Conservation (phyloP, 2,888 invertebrate genomes). For the Odontomyia ornata region DNA sequence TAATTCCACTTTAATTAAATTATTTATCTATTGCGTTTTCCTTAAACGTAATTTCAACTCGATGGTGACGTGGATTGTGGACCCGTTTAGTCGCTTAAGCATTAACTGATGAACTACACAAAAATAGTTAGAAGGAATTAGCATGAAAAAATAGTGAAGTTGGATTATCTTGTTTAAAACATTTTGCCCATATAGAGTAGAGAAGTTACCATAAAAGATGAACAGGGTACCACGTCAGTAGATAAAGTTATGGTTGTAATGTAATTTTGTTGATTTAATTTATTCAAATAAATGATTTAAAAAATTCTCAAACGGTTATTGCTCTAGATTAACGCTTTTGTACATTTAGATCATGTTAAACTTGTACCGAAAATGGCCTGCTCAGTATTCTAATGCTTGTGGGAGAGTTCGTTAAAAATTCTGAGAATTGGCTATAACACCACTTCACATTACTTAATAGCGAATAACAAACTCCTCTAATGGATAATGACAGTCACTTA, state of each 20-base stretch:
- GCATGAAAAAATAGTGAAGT: conserved; percentile 25
- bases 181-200: neutral
- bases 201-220: conserved; percentile 8
- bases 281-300: conserved; percentile 23
- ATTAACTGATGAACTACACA: neutral
- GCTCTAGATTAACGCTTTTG: neutral
- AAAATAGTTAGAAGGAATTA: neutral
- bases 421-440: too few species aligned
- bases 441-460: too few species aligned
- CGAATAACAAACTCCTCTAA: too few species aligned
- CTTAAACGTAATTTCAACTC: neutral
- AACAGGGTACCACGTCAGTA: neutral
- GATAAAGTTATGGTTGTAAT: conserved; percentile 11
- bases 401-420: too few species aligned
- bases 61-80: neutral
- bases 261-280: conserved; percentile 28
- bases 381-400: too few species aligned
- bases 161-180: neutral
- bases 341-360: neutral
- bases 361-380: too few species aligned
- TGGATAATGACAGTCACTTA: too few species aligned
- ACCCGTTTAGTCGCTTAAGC: neutral
- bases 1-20: neutral
- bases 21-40: neutral
- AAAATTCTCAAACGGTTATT: conserved; percentile 14